Evolutionary conservation across 2,888 invertebrate genomes (phyloP).

Genomic region (Parnassius glacialis): DNA sequence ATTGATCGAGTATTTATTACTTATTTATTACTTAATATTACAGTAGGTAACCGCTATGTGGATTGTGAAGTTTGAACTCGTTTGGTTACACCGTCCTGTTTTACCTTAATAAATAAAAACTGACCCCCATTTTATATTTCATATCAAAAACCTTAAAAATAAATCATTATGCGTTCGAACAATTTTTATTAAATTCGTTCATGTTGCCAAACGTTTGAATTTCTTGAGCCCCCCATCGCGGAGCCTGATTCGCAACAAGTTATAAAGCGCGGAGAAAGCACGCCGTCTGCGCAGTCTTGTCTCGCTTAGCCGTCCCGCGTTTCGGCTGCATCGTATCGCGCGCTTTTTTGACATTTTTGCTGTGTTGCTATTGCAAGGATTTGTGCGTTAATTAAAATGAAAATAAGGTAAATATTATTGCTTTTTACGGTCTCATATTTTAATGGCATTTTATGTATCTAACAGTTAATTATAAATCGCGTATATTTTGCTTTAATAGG

Average conservation of each 20-base stretch:
- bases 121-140: background rate
- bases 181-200: constrained; percentile 49
- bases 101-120: background rate
- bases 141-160: background rate
- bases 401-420: constrained; percentile 64
- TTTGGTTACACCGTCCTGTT: no score
- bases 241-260: constrained; percentile 46
- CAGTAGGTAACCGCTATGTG: no score
- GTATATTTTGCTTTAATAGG: no score
- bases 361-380: constrained; percentile 56
- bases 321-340: constrained; percentile 50
- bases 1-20: no score
- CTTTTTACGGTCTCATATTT: constrained; percentile 13
- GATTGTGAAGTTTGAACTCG: no score
- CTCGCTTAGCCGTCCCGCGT: constrained; percentile 37
- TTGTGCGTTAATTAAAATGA: constrained; percentile 42
- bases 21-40: no score
- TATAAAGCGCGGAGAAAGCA: constrained; percentile 78
- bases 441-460: background rate
- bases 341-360: constrained; percentile 51
- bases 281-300: constrained; percentile 49
- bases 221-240: constrained; percentile 61
- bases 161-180: constrained; percentile 11
- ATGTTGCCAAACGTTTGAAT: constrained; percentile 68
- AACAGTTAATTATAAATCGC: no score